Conservation (phyloP, 2,797 vertebrate species). For the Anguilla marmorata region DNA sequence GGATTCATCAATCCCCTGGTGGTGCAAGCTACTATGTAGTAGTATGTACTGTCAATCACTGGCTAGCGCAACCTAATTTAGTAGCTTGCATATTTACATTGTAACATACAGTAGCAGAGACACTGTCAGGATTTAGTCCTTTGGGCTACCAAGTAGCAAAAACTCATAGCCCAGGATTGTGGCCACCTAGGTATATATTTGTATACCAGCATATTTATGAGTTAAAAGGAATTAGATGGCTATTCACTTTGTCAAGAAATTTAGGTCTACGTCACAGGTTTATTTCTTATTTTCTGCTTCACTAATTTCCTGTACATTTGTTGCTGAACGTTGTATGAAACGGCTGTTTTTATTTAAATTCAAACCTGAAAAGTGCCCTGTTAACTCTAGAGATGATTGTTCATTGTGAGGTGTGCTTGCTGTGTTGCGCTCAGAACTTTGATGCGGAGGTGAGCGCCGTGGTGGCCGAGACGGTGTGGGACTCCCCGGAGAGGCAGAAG, state of each 20-base stretch:
- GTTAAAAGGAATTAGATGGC: too few species aligned
- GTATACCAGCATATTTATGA: too few species aligned
- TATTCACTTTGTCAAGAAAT: too few species aligned
- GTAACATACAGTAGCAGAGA: not conserved
- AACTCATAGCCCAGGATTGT: too few species aligned
- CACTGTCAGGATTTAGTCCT: too few species aligned
- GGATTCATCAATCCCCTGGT: not conserved
- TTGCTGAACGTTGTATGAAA: not conserved
- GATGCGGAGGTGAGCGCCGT: constrained; percentile 89
- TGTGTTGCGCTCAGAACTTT: constrained; percentile 74
- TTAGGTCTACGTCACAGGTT: too few species aligned
- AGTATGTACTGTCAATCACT: not conserved
- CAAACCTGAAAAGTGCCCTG: not conserved
- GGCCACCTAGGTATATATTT: too few species aligned
- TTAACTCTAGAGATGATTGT: not conserved
- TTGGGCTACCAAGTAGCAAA: too few species aligned
- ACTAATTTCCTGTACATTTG: not conserved
- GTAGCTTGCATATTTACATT: not conserved
- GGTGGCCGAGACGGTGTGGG: constrained; percentile 86
- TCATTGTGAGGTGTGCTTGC: constrained; percentile 31
- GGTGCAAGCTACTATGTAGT: not conserved
- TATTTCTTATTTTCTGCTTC: too few species aligned
- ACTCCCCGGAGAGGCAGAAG: constrained; percentile 84
- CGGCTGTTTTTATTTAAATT: not conserved
- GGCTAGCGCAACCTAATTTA: not conserved